Conservation (phyloP, 2,797 vertebrate species). For the Acrossocheilus wenchowensis region DNA sequence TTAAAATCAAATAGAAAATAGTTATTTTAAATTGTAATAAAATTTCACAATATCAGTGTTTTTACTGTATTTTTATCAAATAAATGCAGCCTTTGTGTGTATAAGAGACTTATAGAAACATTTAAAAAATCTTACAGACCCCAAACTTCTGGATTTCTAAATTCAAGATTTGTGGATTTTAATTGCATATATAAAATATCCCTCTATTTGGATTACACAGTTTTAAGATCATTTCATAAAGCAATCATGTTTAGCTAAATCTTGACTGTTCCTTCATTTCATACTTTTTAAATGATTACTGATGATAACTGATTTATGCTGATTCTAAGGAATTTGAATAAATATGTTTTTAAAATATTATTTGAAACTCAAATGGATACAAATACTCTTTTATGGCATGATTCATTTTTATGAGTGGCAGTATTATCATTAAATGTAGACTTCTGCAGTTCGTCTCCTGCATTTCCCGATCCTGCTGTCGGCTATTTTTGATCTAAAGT, state of each 20-base stretch:
- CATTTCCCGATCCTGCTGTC: not conserved
- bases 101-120: not conserved
- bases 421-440: not conserved
- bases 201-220: not conserved
- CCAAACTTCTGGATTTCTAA: not conserved
- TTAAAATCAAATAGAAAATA: too few species aligned
- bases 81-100: not conserved
- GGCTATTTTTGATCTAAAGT: not conserved
- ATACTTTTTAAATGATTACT: not conserved
- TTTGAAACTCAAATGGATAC: not conserved
- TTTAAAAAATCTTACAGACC: not conserved
- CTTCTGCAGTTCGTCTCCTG: not conserved
- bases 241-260: not conserved
- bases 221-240: not conserved
- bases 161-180: not conserved
- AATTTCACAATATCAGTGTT: too few species aligned
- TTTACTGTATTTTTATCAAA: not conserved
- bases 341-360: too few species aligned
- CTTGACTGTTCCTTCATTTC: too few species aligned
- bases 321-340: not conserved
- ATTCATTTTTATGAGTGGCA: not conserved
- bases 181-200: not conserved
- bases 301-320: not conserved
- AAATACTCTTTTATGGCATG: not conserved
- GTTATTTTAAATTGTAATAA: too few species aligned